A percentile compares a stretch with the other conserved stretches of the same genome.
These are phyloP conservation scores for Haemorhous mexicanus DNA, from an alignment of 2,113 vertebrate genomes.

Conservation along the genomic window DNA sequence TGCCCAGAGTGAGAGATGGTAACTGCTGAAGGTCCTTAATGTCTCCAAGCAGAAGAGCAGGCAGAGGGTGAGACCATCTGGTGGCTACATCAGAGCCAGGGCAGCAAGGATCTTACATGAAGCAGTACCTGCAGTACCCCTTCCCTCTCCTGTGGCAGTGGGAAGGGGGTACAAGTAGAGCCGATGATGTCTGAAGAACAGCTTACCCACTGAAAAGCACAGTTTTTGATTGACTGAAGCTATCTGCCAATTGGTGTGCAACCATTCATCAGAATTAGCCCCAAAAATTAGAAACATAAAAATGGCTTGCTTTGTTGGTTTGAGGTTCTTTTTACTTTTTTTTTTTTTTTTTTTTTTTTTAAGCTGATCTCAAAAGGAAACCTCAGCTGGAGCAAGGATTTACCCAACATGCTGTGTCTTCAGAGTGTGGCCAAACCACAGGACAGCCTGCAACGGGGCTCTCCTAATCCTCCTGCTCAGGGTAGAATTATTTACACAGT, in stretches of 20 bases:
- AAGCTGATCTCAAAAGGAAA: background rate
- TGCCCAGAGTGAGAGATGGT: background rate
- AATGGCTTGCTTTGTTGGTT: background rate
- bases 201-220: background rate
- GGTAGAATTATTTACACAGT: background rate
- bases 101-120: background rate
- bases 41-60: background rate
- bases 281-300: background rate
- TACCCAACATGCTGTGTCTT: background rate
- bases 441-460: background rate
- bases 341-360: background rate
- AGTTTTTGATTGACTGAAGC: background rate
- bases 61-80: background rate
- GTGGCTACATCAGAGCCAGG: background rate
- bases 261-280: background rate
- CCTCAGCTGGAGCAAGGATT: background rate
- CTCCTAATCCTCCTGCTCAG: background rate
- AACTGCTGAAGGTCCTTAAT: background rate
- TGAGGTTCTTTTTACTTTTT: fast-evolving
- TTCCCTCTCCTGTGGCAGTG: background rate
- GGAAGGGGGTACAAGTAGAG: background rate
- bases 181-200: background rate
- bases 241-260: background rate
- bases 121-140: background rate
- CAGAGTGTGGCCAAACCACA: background rate